Evolutionary conservation across 1,140 invertebrate species (phyloP).

Genomic region (Propsilocerus akamusi): DNA sequence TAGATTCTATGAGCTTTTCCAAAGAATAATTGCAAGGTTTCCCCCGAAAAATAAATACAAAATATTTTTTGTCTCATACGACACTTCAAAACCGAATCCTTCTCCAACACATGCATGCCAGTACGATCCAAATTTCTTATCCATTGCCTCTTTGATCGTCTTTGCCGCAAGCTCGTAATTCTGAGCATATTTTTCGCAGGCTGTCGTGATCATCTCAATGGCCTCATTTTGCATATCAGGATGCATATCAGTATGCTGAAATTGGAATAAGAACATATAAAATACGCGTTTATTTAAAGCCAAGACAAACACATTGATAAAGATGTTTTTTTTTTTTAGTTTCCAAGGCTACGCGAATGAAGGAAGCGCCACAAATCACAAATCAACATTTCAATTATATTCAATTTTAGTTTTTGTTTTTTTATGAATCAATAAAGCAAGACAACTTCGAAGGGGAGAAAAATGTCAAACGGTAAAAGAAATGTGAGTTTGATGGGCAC

Average conservation of each 20-base stretch:
- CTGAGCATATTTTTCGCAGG: slow-evolving; percentile 71
- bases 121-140: slow-evolving; percentile 82
- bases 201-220: slow-evolving; percentile 75
- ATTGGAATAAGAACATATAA: neutral
- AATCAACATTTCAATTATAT: neutral
- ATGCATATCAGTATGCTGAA: slow-evolving; percentile 62
- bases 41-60: slow-evolving; percentile 86
- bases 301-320: neutral
- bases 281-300: neutral
- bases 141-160: slow-evolving; percentile 84
- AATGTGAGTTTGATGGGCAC: no score
- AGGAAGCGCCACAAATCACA: no score
- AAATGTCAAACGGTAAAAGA: no score
- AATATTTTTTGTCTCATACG: slow-evolving; percentile 74
- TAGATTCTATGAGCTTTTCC: slow-evolving; percentile 57
- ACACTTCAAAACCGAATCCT: slow-evolving; percentile 83
- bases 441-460: no score
- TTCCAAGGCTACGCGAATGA: neutral
- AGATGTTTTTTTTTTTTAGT: neutral
- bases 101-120: slow-evolving; percentile 90
- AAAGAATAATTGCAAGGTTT: slow-evolving; percentile 72
- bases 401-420: neutral
- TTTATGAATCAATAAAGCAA: slow-evolving; percentile 1
- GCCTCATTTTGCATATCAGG: slow-evolving; percentile 81
- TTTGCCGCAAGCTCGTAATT: slow-evolving; percentile 70